Percentiles rank a stretch among this genome's conserved stretches.
These are phyloP conservation scores for Saturnia pavonia DNA, from an alignment of 2,888 invertebrate species.

Conservation along the genomic window DNA sequence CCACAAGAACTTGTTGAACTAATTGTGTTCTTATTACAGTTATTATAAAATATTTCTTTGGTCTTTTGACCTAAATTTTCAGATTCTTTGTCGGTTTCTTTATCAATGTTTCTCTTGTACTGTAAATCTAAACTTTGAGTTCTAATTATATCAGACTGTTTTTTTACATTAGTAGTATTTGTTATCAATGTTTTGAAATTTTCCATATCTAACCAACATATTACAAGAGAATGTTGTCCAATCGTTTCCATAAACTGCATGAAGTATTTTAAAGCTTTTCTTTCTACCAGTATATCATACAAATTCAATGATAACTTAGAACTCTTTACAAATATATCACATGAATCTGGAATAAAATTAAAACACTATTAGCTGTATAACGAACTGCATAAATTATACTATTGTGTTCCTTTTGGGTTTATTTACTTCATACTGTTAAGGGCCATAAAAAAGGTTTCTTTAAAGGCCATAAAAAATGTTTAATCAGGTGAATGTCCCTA, in stretches of 20 bases:
- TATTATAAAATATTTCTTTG: slow-evolving; percentile 42
- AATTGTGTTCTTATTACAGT: slow-evolving; percentile 44
- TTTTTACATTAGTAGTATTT: slow-evolving; percentile 41
- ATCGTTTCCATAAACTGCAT: slow-evolving; percentile 92
- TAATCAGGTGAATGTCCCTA: no score
- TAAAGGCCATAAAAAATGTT: no score
- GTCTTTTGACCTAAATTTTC: slow-evolving; percentile 49
- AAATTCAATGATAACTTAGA: slow-evolving; percentile 89
- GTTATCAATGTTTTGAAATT: slow-evolving; percentile 75
- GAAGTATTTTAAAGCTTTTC: slow-evolving; percentile 91
- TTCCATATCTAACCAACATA: slow-evolving; percentile 90
- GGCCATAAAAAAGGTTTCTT: no score
- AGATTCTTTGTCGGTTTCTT: slow-evolving; percentile 41
- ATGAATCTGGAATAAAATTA: slow-evolving; percentile 56
- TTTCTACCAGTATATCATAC: slow-evolving; percentile 88
- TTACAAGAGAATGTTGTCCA: slow-evolving; percentile 84
- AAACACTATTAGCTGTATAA: neutral
- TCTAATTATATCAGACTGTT: slow-evolving; percentile 53
- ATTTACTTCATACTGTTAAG: no score
- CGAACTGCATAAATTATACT: no score
- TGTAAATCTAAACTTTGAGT: slow-evolving; percentile 66
- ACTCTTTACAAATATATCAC: slow-evolving; percentile 67
- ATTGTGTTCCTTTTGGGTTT: no score
- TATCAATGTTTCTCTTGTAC: slow-evolving; percentile 42
- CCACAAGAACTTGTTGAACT: slow-evolving; percentile 61